Percentiles rank a stretch among this genome's conserved stretches.
phyloP scores from a whole-genome alignment of 2,797 vertebrate genomes.

The Sebastolobus altivelis region DNA sequence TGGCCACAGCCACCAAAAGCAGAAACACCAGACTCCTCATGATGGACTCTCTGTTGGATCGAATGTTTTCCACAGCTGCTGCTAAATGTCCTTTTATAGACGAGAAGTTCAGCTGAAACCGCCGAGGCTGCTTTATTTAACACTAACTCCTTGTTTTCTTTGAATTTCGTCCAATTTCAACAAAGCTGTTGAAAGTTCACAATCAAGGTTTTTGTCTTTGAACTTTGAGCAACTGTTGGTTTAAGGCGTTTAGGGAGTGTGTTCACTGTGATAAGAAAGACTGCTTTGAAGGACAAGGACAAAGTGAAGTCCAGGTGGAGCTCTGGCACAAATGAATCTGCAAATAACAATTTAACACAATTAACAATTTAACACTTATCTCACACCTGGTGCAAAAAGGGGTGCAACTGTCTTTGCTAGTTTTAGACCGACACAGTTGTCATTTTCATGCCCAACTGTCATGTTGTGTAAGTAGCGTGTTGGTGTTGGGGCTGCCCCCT shows the following conservation, averaged over 20 bases:
- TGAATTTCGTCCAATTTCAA: background rate
- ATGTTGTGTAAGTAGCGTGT: too few relatives aligned
- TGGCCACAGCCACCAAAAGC: constrained; percentile 53
- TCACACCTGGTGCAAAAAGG: too few relatives aligned
- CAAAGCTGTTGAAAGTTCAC: background rate
- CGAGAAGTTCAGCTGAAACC: background rate
- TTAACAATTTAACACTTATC: too few relatives aligned
- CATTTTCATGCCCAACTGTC: too few relatives aligned
- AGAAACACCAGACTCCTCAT: constrained; percentile 70
- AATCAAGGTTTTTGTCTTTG: background rate
- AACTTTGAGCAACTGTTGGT: constrained; percentile 8
- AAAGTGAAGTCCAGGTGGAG: background rate
- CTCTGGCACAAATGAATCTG: background rate
- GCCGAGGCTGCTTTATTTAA: background rate
- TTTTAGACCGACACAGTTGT: too few relatives aligned
- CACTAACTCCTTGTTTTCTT: background rate
- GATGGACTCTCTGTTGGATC: background rate
- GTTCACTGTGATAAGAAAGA: background rate
- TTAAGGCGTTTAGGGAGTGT: background rate
- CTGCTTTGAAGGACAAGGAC: background rate
- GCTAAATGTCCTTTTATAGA: background rate
- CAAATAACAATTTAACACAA: too few relatives aligned
- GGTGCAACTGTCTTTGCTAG: too few relatives aligned
- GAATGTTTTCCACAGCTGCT: background rate
- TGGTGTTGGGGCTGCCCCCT: too few relatives aligned